A percentile compares a stretch with the other conserved stretches of the same genome.
Evolutionary conservation across 2,888 invertebrate species (phyloP).

Genomic region (Eupithecia tripunctaria): DNA sequence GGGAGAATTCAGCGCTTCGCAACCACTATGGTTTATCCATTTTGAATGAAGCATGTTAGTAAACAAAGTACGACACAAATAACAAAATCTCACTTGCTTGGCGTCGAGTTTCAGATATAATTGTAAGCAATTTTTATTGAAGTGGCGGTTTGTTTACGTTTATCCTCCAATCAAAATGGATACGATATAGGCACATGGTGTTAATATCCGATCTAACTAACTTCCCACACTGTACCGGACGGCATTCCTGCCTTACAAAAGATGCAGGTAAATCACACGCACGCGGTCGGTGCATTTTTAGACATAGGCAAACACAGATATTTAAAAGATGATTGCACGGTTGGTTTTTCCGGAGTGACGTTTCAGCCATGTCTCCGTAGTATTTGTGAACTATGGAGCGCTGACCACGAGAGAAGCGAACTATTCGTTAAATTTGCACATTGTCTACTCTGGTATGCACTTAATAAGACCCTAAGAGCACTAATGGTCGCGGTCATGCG

Average conservation of each 20-base stretch:
- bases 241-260: neutral
- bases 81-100: no score
- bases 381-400: slow-evolving; percentile 63
- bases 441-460: slow-evolving; percentile 51
- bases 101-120: no score
- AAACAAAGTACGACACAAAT: no score
- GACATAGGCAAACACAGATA: neutral
- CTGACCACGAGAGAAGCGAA: slow-evolving; percentile 54
- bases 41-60: no score
- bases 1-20: no score
- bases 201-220: neutral
- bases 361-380: slow-evolving; percentile 25
- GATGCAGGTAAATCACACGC: neutral
- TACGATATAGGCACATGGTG: slow-evolving; percentile 15
- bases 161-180: no score
- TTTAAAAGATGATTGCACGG: neutral
- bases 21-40: no score
- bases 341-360: neutral
- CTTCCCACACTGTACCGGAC: neutral
- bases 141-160: no score
- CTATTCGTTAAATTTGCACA: slow-evolving; percentile 62
- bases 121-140: no score
- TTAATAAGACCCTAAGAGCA: slow-evolving; percentile 49
- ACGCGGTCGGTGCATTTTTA: neutral
- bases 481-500: slow-evolving; percentile 41